phyloP scores from a whole-genome alignment of 2,888 invertebrate genomes.

The Agrotis clavis region DNA sequence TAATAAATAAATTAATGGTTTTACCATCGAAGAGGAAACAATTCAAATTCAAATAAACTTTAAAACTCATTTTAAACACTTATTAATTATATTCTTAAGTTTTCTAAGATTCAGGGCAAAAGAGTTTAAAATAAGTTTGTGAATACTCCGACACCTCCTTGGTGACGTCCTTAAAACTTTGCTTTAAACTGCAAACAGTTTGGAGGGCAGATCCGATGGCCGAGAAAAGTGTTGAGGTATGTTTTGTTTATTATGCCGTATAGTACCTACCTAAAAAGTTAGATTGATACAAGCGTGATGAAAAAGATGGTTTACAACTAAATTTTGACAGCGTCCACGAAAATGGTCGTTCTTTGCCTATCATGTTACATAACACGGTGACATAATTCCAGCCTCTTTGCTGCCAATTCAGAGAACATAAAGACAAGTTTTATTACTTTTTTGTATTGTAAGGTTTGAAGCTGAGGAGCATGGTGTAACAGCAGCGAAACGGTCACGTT shows the following conservation, averaged over 20 bases:
- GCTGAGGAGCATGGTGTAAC: conserved; percentile 43
- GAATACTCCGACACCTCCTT: conserved; percentile 30
- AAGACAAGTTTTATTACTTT: conserved; percentile 28
- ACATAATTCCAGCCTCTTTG: background rate
- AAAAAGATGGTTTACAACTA: background rate
- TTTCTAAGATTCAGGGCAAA: conserved; percentile 4
- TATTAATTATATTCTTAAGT: background rate
- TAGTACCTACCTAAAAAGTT: too few relatives aligned
- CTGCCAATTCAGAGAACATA: conserved; percentile 6
- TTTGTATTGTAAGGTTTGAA: conserved; percentile 37
- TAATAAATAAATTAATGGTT: background rate
- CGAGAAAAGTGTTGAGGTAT: background rate
- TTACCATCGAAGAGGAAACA: background rate
- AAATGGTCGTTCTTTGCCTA: background rate
- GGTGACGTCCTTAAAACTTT: conserved; percentile 11
- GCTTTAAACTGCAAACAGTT: conserved; percentile 1
- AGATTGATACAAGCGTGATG: background rate
- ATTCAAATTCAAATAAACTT: background rate
- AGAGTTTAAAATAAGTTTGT: conserved; percentile 31
- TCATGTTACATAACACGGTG: background rate
- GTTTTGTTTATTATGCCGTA: background rate
- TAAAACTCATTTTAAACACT: conserved; percentile 13
- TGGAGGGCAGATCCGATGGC: conserved; percentile 23
- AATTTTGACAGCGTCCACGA: background rate
- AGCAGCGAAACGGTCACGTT: conserved; percentile 45